Percentiles rank a stretch among this genome's conserved stretches.
These are phyloP conservation scores for Zoanthus gigantus DNA, from an alignment of 92 coral and sea anemone species.

Conservation along the genomic window DNA sequence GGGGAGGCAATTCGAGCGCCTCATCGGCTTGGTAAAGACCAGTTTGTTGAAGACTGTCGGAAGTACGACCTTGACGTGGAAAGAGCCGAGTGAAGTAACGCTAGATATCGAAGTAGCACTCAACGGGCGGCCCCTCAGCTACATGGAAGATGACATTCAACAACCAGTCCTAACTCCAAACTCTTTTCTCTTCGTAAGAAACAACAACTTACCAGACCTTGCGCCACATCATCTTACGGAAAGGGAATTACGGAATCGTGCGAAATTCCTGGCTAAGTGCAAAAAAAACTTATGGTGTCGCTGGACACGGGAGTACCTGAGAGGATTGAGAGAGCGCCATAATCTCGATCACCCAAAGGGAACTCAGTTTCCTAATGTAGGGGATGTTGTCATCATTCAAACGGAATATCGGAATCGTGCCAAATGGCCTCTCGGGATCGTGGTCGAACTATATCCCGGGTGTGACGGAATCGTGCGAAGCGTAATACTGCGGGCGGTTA, in stretches of 20 bases:
- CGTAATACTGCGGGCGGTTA: constrained; percentile 18
- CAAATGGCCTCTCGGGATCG: constrained; percentile 26
- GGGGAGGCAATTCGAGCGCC: constrained; percentile 28
- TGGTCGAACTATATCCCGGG: constrained; percentile 20
- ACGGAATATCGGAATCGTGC: constrained; percentile 25
- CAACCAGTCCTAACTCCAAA: constrained; percentile 4
- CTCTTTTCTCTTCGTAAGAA: neutral
- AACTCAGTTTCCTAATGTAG: neutral
- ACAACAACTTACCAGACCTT: neutral
- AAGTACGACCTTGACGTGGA: neutral
- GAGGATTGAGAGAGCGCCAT: neutral
- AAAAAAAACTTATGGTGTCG: neutral
- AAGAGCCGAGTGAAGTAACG: constrained; percentile 10
- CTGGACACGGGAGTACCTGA: neutral
- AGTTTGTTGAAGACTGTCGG: neutral
- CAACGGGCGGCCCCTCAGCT: constrained; percentile 20
- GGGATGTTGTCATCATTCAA: constrained; percentile 23
- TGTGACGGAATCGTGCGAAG: constrained; percentile 36
- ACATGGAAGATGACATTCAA: constrained; percentile 7
- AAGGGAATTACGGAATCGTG: neutral
- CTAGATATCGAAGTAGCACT: constrained; percentile 12
- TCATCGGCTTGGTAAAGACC: neutral
- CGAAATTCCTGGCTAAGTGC: constrained; percentile 3
- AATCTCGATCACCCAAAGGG: neutral
- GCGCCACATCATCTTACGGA: neutral